Conservation (phyloP, 1,140 invertebrate species). For the Metaphire vulgaris region DNA sequence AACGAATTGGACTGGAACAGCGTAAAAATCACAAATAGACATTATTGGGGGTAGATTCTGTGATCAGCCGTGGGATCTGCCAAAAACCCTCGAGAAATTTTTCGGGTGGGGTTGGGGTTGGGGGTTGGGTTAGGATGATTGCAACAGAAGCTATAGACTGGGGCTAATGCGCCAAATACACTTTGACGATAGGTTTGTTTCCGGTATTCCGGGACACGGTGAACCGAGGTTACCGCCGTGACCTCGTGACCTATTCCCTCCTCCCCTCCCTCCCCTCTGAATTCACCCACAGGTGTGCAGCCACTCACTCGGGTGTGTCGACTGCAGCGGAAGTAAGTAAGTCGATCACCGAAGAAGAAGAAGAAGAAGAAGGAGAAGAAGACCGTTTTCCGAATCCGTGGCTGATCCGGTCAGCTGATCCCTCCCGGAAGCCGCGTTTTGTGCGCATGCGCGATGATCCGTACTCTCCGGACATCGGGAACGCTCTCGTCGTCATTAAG, state of each 20-base stretch:
- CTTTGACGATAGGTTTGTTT: background rate
- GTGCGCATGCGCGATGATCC: background rate
- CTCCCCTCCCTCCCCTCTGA: background rate
- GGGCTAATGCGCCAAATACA: background rate
- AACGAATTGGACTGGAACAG: too few species aligned
- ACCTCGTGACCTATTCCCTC: background rate
- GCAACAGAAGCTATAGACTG: background rate
- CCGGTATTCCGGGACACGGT: too few species aligned
- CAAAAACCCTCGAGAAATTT: too few species aligned
- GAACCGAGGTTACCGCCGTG: background rate
- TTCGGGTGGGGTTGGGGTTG: too few species aligned
- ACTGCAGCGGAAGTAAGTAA: background rate
- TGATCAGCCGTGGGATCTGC: too few species aligned
- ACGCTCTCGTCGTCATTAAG: background rate
- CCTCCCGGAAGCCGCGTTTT: background rate
- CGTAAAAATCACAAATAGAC: too few species aligned
- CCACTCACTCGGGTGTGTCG: background rate
- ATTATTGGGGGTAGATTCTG: too few species aligned
- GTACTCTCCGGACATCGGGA: background rate
- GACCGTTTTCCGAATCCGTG: background rate
- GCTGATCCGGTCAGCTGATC: background rate
- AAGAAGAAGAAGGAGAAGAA: too few species aligned
- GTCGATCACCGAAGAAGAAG: background rate
- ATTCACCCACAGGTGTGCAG: too few species aligned
- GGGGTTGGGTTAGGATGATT: too few species aligned